A percentile compares a stretch with the other conserved stretches of the same genome.
Conservation (phyloP, 2,888 invertebrate species). For the Iphiclides podalirius region DNA sequence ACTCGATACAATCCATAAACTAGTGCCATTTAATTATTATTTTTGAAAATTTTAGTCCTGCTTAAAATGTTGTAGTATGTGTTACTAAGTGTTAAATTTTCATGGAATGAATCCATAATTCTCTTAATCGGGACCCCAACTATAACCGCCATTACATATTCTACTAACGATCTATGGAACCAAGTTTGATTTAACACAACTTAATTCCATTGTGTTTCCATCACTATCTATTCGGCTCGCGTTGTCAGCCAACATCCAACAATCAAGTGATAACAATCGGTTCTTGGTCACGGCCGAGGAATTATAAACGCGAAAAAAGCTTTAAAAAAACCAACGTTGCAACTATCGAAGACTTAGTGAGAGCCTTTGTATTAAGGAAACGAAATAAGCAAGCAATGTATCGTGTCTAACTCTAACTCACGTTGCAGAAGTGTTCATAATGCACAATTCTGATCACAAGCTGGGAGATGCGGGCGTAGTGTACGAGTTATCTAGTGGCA, state of each 20-base stretch:
- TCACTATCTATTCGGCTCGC: slow-evolving; percentile 35
- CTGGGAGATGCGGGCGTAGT: slow-evolving; percentile 35
- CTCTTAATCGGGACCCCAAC: slow-evolving; percentile 1
- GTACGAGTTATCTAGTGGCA: slow-evolving; percentile 32
- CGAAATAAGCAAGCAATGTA: slow-evolving; percentile 6
- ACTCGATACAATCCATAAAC: too few species aligned
- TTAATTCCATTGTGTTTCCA: slow-evolving; percentile 39
- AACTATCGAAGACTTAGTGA: slow-evolving; percentile 15
- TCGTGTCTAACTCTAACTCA: neutral
- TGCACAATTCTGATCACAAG: slow-evolving; percentile 18
- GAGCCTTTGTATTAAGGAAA: too few species aligned
- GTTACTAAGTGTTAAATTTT: neutral
- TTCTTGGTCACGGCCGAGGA: slow-evolving; percentile 22
- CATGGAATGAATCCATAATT: slow-evolving; percentile 6
- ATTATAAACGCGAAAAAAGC: slow-evolving; percentile 4
- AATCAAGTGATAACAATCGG: slow-evolving; percentile 40
- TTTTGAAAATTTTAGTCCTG: too few species aligned
- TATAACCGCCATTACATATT: slow-evolving; percentile 28
- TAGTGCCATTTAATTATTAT: too few species aligned
- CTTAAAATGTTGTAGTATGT: too few species aligned
- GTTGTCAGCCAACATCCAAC: slow-evolving; percentile 37
- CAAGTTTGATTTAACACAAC: slow-evolving; percentile 38
- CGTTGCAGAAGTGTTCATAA: neutral
- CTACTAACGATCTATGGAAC: slow-evolving; percentile 30
- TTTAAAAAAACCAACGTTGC: neutral